Evolutionary conservation across 2,113 vertebrate species (phyloP).

Genomic region (Gambusia holbrooki): DNA sequence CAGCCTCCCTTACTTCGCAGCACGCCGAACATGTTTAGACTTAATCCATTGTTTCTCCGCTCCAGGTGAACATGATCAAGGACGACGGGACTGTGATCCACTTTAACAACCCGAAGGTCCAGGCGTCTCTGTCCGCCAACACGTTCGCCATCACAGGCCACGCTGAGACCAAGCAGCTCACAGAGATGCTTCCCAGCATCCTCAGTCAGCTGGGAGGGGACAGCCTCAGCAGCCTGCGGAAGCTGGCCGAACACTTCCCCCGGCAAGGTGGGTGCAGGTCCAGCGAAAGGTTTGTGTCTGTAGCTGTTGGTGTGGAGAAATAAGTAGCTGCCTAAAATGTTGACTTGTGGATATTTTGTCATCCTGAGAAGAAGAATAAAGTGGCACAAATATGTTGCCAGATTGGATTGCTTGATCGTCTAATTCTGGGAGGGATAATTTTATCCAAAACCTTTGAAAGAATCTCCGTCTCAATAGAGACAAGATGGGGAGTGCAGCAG

Average conservation of each 20-base stretch:
- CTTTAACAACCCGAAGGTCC: constrained; percentile 99
- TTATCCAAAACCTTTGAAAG: background rate
- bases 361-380: background rate
- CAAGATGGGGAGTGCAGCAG: background rate
- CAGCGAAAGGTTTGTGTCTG: background rate
- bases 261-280: constrained; percentile 86
- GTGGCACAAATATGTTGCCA: background rate
- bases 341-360: background rate
- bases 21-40: background rate
- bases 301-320: background rate
- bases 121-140: constrained; percentile 97
- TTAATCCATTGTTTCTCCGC: background rate
- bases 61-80: constrained; percentile 99
- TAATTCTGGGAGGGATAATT: background rate
- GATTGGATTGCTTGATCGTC: background rate
- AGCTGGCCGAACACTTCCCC: constrained; percentile 96
- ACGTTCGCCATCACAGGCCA: constrained; percentile 98
- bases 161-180: constrained; percentile 96
- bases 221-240: constrained; percentile 96
- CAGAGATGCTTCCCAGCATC: constrained; percentile 98
- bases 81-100: constrained; percentile 98
- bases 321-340: no score
- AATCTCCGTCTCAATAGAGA: background rate
- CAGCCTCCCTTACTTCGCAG: background rate
- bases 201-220: constrained; percentile 98